Evolutionary conservation across 2,888 invertebrate genomes (phyloP), one percentile per base, ranked within the genome.

Genomic region (Zygogramma bicolorata): DNA sequence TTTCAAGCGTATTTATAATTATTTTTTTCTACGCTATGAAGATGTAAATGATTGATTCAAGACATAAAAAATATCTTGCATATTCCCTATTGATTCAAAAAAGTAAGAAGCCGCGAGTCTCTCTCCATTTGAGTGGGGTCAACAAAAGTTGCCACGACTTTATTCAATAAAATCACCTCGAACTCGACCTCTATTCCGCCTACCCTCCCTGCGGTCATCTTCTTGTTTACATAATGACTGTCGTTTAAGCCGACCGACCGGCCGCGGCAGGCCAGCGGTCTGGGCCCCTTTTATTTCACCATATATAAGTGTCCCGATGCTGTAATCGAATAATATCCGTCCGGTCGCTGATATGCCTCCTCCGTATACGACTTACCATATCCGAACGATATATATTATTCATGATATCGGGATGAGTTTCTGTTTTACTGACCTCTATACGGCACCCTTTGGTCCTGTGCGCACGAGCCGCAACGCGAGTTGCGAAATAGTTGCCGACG

Each of bases 221-320:
- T 83, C 85, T 85, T 85, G 84, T 86, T 86, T 86, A 85, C 86
- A 86, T 86, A 86, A 86, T 86, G 86, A 85, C 84, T 31, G 82
- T 84, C 85, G 85, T 86, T 86, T 84, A 83, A 29, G 20, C 63
- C 29, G 29, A 13, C 46, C 29, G 29, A 13, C 46, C 29, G 63
- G 40, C 38, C 20, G 15, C 31, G 31, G 20, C 29, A n/a, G 82
- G 82, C 82, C 82, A 83, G 84, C 79, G 85, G 82, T 80, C 81
- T 82, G 81, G 77, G 82, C 83, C 83, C 83, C 68, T 68, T 72
- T 65, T 72, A 72, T 72, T 68, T 68, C 82, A 83, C 65, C 63
- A 65, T 65, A 60, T 46, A 20, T 71, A 72, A 72, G 65, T 72
- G 72, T 72, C 72, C 72, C 68, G 65, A 25, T 61, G 68, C 68